A percentile compares a stretch with the other conserved stretches of the same genome.
These are phyloP conservation scores for Caradrina clavipalpis DNA, from an alignment of 2,888 invertebrate species.

Conservation along the genomic window DNA sequence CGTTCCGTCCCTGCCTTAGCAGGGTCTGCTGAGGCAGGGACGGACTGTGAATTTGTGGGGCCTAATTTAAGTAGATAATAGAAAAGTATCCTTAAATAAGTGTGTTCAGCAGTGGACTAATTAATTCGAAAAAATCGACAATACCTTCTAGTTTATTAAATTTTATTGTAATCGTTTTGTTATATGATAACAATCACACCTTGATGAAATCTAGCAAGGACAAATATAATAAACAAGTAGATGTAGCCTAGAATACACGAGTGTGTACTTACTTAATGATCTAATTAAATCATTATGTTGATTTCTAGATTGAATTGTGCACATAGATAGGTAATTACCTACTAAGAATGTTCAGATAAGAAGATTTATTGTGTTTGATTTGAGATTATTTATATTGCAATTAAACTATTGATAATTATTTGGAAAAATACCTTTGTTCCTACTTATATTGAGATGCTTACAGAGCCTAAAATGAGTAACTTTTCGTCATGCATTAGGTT, in stretches of 20 bases:
- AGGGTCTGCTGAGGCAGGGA: too few relatives aligned
- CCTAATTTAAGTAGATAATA: not conserved
- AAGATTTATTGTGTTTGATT: not conserved
- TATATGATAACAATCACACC: constrained; percentile 9
- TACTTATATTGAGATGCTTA: too few relatives aligned
- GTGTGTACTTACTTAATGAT: not conserved
- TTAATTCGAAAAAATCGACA: not conserved
- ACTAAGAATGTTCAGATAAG: not conserved
- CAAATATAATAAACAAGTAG: constrained; percentile 9
- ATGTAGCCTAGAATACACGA: not conserved
- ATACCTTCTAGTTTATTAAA: not conserved
- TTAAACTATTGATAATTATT: not conserved
- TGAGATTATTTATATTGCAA: not conserved
- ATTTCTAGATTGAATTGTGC: not conserved
- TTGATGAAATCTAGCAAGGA: constrained; percentile 10
- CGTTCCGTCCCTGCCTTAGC: too few relatives aligned
- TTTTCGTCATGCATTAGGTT: too few relatives aligned
- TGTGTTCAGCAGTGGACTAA: not conserved
- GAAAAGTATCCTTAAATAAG: not conserved
- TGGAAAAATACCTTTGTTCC: too few relatives aligned
- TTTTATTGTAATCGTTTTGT: not conserved
- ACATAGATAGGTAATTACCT: not conserved
- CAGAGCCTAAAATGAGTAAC: too few relatives aligned
- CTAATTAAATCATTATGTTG: constrained; percentile 5
- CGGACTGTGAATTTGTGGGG: too few relatives aligned